Conservation (phyloP, 1,140 invertebrate species). For the Araneus ventricosus region DNA sequence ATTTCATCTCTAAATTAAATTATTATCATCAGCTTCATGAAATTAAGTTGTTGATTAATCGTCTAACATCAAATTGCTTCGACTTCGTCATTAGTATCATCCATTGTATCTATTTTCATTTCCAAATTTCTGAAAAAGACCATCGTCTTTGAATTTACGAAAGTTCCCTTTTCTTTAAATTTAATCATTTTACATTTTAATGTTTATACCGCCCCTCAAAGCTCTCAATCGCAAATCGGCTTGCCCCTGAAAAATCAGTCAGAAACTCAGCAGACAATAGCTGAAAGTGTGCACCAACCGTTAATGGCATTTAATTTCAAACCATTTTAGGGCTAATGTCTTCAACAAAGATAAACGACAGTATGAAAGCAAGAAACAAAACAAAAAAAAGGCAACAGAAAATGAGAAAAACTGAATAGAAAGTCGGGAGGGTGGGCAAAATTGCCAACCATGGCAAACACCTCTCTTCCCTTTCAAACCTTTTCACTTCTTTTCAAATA, state of each 20-base stretch:
- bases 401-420: constrained; percentile 55
- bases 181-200: not conserved
- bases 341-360: constrained; percentile 66
- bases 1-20: too few relatives aligned
- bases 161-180: too few relatives aligned
- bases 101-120: too few relatives aligned
- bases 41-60: too few relatives aligned
- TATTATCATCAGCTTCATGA: too few relatives aligned
- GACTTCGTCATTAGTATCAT: too few relatives aligned
- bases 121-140: too few relatives aligned
- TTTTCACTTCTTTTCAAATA: constrained; percentile 48
- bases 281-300: constrained; percentile 56
- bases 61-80: too few relatives aligned
- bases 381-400: constrained; percentile 18
- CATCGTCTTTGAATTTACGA: too few relatives aligned
- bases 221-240: not conserved
- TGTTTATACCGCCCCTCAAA: constrained; percentile 51
- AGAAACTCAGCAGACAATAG: constrained; percentile 44
- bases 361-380: constrained; percentile 36
- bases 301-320: constrained; percentile 73
- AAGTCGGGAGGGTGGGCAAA: not conserved
- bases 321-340: constrained; percentile 69
- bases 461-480: constrained; percentile 25
- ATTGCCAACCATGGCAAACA: constrained; percentile 41
- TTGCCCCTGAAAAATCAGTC: constrained; percentile 23